Conservation (phyloP, 2,888 invertebrate genomes). For the Tholera decimalis region DNA sequence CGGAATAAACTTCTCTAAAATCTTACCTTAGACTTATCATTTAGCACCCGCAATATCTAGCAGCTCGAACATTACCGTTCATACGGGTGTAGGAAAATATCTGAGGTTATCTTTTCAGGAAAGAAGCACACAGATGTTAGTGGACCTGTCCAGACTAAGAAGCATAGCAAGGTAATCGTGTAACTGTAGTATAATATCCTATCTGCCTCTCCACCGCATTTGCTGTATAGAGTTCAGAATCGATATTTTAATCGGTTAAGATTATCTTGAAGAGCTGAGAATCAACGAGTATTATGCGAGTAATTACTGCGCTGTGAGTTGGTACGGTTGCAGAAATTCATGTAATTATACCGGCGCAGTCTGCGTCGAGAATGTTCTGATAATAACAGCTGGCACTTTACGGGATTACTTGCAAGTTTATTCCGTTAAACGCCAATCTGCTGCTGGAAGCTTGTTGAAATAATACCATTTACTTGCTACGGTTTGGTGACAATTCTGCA, state of each 20-base stretch:
- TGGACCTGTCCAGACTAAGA: no score
- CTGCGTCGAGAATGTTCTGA: slow-evolving; percentile 11
- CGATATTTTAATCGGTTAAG: slow-evolving; percentile 18
- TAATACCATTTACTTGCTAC: no score
- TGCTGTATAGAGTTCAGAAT: slow-evolving; percentile 1
- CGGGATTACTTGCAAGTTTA: slow-evolving; percentile 6
- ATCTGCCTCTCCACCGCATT: not conserved
- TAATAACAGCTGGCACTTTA: slow-evolving; percentile 11
- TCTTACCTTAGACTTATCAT: no score
- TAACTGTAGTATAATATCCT: no score
- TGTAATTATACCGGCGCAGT: slow-evolving; percentile 12
- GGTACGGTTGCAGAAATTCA: slow-evolving; percentile 2
- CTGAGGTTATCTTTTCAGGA: no score
- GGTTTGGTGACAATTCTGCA: no score
- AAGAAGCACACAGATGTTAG: no score
- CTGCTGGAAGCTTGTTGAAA: not conserved
- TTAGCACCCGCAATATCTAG: no score
- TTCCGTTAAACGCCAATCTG: not conserved
- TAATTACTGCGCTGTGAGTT: not conserved
- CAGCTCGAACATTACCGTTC: no score
- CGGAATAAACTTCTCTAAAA: no score
- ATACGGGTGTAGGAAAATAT: no score
- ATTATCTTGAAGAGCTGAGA: slow-evolving; percentile 13
- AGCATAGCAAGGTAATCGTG: no score
- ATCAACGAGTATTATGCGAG: slow-evolving; percentile 9